phyloP scores from a whole-genome alignment of 2,797 vertebrate genomes.

The Leptatherina wallacei region DNA sequence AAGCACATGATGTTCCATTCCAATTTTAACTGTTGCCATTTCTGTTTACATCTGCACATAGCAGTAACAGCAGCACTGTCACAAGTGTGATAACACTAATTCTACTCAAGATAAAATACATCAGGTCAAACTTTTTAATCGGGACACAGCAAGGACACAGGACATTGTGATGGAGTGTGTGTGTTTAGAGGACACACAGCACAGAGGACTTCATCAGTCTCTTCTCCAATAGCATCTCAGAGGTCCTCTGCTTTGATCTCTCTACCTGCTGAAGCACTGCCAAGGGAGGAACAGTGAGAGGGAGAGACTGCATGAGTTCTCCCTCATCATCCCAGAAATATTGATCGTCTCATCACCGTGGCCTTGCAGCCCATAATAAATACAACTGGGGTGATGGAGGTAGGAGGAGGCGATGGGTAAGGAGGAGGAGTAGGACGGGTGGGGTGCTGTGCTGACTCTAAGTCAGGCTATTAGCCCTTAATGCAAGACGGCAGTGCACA shows the following conservation, averaged over 20 bases:
- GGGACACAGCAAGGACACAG: conserved; percentile 78
- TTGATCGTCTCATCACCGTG: conserved; percentile 80
- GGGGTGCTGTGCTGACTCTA: conserved; percentile 61
- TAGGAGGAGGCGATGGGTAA: conserved; percentile 7
- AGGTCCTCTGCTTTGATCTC: conserved; percentile 79
- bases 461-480: conserved; percentile 75
- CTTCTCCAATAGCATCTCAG: conserved; percentile 74
- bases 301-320: conserved; percentile 72
- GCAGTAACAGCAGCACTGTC: conserved; percentile 11
- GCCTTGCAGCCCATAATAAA: conserved; percentile 84
- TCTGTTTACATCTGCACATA: conserved; percentile 35
- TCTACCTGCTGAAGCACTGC: conserved; percentile 80
- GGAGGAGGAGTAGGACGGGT: neutral
- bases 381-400: conserved; percentile 74
- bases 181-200: conserved; percentile 78
- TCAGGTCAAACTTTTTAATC: conserved; percentile 80
- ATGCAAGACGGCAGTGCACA: conserved; percentile 65
- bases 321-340: conserved; percentile 82
- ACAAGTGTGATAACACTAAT: conserved; percentile 60
- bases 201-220: conserved; percentile 79
- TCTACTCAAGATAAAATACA: conserved; percentile 66
- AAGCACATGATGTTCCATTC: conserved; percentile 13
- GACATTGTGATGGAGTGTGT: conserved; percentile 75
- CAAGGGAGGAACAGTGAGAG: conserved; percentile 69
- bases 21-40: conserved; percentile 19